phyloP scores from a whole-genome alignment of 2,888 invertebrate species.

The Anodontia alba region DNA sequence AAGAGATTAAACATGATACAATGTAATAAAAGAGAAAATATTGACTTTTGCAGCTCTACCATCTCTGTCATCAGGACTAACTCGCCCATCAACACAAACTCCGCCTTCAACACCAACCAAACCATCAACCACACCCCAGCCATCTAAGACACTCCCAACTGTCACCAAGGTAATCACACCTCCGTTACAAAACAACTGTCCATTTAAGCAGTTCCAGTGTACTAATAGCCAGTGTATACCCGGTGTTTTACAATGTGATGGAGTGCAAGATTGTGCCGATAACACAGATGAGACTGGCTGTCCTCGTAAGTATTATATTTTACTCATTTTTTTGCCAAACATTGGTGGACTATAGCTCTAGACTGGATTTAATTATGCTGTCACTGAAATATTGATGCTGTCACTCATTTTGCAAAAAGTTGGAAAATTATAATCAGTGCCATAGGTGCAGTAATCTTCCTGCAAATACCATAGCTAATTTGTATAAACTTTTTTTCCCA shows the following conservation, averaged over 20 bases:
- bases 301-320: constrained; percentile 30
- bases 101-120: constrained; percentile 19
- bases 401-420: too few relatives aligned
- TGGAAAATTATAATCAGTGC: too few relatives aligned
- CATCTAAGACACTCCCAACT: constrained; percentile 10
- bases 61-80: constrained; percentile 15
- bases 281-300: constrained; percentile 66
- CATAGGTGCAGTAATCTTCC: too few relatives aligned
- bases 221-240: constrained; percentile 65
- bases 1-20: too few relatives aligned
- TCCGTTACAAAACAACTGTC: constrained; percentile 54
- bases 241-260: constrained; percentile 72
- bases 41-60: background rate
- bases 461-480: too few relatives aligned
- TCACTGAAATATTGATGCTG: too few relatives aligned
- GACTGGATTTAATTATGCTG: too few relatives aligned
- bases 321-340: background rate
- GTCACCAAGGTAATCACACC: constrained; percentile 35
- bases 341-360: too few relatives aligned
- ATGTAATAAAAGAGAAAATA: too few relatives aligned
- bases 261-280: constrained; percentile 70
- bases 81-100: constrained; percentile 24
- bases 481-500: too few relatives aligned
- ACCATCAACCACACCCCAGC: constrained; percentile 7
- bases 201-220: constrained; percentile 65